Evolutionary conservation across 2,113 vertebrate genomes (phyloP).

Genomic region (Emydocephalus ijimae): DNA sequence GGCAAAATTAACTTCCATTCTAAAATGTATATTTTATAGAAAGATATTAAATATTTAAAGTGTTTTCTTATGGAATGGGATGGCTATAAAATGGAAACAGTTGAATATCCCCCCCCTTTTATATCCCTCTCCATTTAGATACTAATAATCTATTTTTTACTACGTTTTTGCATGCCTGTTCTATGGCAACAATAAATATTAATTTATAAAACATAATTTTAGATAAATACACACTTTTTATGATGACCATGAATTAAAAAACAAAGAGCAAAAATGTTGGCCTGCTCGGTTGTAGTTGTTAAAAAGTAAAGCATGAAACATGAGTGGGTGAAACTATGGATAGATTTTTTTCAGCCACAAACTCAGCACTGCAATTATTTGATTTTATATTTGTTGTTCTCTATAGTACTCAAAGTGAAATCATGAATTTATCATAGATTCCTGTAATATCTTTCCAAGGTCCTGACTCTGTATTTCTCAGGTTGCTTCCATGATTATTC

Average conservation of each 20-base stretch:
- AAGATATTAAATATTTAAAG: neutral
- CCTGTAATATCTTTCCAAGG: neutral
- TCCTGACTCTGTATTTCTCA: neutral
- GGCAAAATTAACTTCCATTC: neutral
- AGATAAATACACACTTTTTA: constrained; percentile 1
- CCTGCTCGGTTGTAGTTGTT: neutral
- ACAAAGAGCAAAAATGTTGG: neutral
- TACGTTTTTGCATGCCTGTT: neutral
- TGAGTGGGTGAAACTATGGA: neutral
- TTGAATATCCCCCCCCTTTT: neutral
- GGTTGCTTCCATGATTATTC: neutral
- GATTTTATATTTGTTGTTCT: neutral
- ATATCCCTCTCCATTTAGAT: neutral
- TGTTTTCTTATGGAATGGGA: neutral
- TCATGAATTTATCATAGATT: neutral
- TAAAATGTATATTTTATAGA: neutral
- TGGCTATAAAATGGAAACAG: neutral
- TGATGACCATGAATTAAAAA: neutral
- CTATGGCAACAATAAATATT: neutral
- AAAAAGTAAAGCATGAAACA: neutral
- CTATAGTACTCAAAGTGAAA: neutral
- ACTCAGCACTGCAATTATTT: neutral
- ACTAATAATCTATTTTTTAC: neutral
- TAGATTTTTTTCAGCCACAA: neutral
- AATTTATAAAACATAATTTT: neutral